Conservation (phyloP, 2,888 invertebrate species). For the Agonum fuliginosum region DNA sequence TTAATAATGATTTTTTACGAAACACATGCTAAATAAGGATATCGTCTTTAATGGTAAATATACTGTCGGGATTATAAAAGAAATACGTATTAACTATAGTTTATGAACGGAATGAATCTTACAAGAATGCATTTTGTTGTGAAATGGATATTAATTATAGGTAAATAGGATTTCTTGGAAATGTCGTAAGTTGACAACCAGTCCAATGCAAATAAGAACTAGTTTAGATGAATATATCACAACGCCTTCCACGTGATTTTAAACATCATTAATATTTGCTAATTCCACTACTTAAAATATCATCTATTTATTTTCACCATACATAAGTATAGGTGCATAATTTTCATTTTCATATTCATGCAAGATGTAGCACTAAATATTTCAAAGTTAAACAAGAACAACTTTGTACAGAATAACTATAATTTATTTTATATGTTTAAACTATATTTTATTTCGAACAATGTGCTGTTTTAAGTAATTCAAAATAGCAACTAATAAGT, state of each 20-base stretch:
- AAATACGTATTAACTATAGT: slow-evolving; percentile 35
- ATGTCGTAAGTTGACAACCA: slow-evolving; percentile 11
- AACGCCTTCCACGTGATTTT: no score
- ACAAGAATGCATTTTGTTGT: slow-evolving; percentile 37
- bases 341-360: no score
- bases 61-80: slow-evolving; percentile 33
- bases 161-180: slow-evolving; percentile 36
- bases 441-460: slow-evolving; percentile 1
- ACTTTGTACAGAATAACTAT: no score
- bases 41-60: slow-evolving; percentile 42
- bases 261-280: no score
- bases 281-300: no score
- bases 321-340: no score
- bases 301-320: no score
- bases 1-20: slow-evolving; percentile 41
- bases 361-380: no score
- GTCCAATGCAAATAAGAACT: neutral
- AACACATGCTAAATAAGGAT: slow-evolving; percentile 29
- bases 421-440: neutral
- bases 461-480: neutral
- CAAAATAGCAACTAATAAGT: no score
- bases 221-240: neutral
- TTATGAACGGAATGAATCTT: slow-evolving; percentile 24
- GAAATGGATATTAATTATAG: slow-evolving; percentile 35
- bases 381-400: no score